Base-by-base conservation (phyloP, 2,888 invertebrate species). In the Drosophila formosana region DNA sequence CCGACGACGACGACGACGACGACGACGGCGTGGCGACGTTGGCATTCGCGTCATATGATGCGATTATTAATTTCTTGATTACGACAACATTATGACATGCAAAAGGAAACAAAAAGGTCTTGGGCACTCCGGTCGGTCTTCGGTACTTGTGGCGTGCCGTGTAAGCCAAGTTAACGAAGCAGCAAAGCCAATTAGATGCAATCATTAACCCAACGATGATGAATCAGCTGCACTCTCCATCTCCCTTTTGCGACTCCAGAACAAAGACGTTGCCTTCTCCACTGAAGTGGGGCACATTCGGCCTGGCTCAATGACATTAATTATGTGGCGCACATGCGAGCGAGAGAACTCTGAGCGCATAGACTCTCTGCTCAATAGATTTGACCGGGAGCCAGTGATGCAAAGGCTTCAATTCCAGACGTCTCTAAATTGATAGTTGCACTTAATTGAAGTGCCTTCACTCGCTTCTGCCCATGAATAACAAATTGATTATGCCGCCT, bases 151-250 rank as follows among this genome's bases (percentile, higher is more conserved):
- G 52, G 26, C 49, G 32, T 46, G 18, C 50, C 41, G 58, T 49
- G 58, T 57, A 56, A 80, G 80, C 80, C 86, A 82, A 76, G 81
- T 82, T 88, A 86, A 88, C 85, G 83, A 86, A 86, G 80, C 88
- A 88, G 86, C 88, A 88, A 78, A 75, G 81, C 88, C 85, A 85
- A 85, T 85, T 85, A 85, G 83, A 88, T 81, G 85, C 79, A 82
- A 88, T 82, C 84, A 82, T 85, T 79, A 88, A 47, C 30, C 13
- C 46, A 43, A 30, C 49, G 18, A 13, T 43, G 46, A 34, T 50
- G 50, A 51, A 61, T 43, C 60, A 65, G 57, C 28, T 37, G 34
- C 13, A 47, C 25, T 34, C 34, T 34, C 39, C 28, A 32, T 30
- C 11, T 41, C 2, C 34, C n/a, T 4, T n/a, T 11, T 32, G 2